Evolutionary conservation across 64 coral and sea anemone genomes (phyloP), one percentile per base, ranked within the genome.

Genomic region (Hydrozoanthus tunicans): DNA sequence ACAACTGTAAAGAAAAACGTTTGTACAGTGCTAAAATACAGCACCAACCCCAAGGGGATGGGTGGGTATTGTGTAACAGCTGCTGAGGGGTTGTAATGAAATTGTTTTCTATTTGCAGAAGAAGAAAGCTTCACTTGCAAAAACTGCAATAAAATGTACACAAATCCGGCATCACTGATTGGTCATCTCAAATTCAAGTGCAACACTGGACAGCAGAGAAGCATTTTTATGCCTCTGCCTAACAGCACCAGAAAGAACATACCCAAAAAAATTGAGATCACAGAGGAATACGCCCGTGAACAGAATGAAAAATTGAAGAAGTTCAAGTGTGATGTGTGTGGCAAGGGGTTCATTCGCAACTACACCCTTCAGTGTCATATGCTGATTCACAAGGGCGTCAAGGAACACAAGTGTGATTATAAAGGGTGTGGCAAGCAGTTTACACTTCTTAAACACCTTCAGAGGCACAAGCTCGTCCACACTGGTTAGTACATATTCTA

Each of bases 181-280:
- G 96, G 96, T 11, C 96, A 98, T 82, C 91, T 98, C n/a, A 98
- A 98, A 64, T 98, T 93, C 83, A 98, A 98, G 84, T 98, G 96
- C 71, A 98, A 94, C 77, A 85, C 93, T 81, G 96, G 96, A 43
- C 79, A 95, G 25, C 93, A 98, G 73, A 81, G 96, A 14, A 98
- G 96, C 63, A 98, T 98, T 72, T 98, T 98, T 69, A 89, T 98
- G 53, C 96, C 96, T 6, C 96, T 92, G 61, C 91, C 91, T 3
- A 89, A 71, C 14, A 89, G 88, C 6, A 82, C 88, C 11, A 72
- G 91, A 24, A 86, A 79, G 9, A 53, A 89, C 20, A 93, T 98
- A 79, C 91, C 93, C 17, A 98, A 98, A 56, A 93, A 98, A 64
- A 93, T 98, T 69, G 93, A 98, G n/a, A 89, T 98, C 13, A 91